Conservation (phyloP, 2,797 vertebrate genomes). For the Antennarius maculatus region DNA sequence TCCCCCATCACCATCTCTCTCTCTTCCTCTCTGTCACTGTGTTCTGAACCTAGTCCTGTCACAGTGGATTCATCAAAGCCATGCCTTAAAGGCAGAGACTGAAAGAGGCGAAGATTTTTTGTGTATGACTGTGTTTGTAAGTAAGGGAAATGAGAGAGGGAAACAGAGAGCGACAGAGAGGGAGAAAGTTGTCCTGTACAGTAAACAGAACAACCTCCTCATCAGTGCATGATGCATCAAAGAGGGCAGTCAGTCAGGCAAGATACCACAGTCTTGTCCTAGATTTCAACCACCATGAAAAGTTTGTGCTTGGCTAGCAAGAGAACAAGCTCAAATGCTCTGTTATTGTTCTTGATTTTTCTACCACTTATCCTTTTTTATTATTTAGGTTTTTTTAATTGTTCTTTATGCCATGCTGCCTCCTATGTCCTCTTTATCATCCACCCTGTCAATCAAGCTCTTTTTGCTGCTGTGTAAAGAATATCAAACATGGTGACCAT, state of each 20-base stretch:
- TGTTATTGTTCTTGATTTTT: constrained; percentile 18
- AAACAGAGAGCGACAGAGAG: constrained; percentile 6
- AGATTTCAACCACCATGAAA: constrained; percentile 62
- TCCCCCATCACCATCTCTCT: constrained; percentile 50
- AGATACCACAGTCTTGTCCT: constrained; percentile 54
- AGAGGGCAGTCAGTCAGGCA: constrained; percentile 55
- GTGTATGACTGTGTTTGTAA: constrained; percentile 40
- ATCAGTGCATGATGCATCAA: constrained; percentile 68
- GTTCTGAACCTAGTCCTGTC: constrained; percentile 77
- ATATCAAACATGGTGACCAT: constrained; percentile 25
- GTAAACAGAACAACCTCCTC: constrained; percentile 70
- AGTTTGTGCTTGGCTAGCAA: constrained; percentile 7
- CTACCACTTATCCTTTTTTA: constrained; percentile 16
- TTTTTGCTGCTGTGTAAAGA: constrained; percentile 30
- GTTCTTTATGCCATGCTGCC: constrained; percentile 3
- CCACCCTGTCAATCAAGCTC: constrained; percentile 26
- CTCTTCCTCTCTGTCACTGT: constrained; percentile 65
- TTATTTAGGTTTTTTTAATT: neutral
- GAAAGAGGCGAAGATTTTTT: constrained; percentile 54
- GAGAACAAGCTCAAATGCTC: constrained; percentile 18
- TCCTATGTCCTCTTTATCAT: constrained; percentile 20
- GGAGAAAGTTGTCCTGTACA: constrained; percentile 59
- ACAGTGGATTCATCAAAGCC: constrained; percentile 69
- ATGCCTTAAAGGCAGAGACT: constrained; percentile 64
- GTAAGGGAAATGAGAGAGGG: constrained; percentile 13